Evolutionary conservation across 2,113 vertebrate genomes (phyloP).

Genomic region (Thermophis baileyi): DNA sequence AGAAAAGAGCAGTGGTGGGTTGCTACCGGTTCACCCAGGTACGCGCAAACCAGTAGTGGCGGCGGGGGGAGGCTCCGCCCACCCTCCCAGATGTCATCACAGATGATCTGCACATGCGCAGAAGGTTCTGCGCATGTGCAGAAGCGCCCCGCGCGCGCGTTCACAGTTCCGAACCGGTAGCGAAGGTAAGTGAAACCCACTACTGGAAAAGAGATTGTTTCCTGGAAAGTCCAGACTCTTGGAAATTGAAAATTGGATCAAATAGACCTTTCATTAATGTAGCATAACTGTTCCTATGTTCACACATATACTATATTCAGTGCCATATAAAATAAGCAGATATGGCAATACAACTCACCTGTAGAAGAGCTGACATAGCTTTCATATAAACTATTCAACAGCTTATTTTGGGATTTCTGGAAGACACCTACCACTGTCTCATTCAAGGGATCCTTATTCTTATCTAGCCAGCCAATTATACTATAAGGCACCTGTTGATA

Average conservation of each 20-base stretch:
- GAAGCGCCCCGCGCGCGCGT: too few species aligned
- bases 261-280: background rate
- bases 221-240: background rate
- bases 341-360: constrained; percentile 62
- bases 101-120: too few species aligned
- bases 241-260: background rate
- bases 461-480: constrained; percentile 89
- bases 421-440: constrained; percentile 88
- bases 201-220: background rate
- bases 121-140: too few species aligned
- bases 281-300: background rate
- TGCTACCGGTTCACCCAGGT: too few species aligned
- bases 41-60: too few species aligned
- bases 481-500: constrained; percentile 85
- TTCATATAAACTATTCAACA: constrained; percentile 84
- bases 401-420: constrained; percentile 89
- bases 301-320: background rate
- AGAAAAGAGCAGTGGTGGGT: background rate
- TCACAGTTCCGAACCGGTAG: too few species aligned
- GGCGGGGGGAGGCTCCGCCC: too few species aligned
- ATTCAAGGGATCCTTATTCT: constrained; percentile 93
- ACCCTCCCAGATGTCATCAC: too few species aligned
- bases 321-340: background rate
- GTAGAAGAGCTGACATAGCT: constrained; percentile 80
- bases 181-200: too few species aligned